Conservation (phyloP, 1,140 invertebrate genomes). For the Ridgeia piscesae region DNA sequence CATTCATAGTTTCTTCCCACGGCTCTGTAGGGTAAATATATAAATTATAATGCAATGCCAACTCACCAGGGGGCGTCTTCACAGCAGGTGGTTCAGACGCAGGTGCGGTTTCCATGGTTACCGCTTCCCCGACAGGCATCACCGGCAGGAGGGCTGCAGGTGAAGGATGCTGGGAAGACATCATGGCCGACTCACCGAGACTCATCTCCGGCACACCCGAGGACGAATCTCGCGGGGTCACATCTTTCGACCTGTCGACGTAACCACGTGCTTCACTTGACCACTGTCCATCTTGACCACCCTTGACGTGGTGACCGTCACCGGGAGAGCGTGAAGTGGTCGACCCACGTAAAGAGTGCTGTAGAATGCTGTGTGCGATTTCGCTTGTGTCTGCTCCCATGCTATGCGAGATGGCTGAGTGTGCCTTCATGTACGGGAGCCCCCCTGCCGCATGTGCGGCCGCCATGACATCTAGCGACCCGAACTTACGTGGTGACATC, state of each 20-base stretch:
- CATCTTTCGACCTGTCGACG: neutral
- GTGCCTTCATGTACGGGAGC: neutral
- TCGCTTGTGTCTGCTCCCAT: constrained; percentile 3
- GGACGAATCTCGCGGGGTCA: neutral
- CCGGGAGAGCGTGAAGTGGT: neutral
- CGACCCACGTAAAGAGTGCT: constrained; percentile 9
- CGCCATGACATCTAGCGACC: neutral
- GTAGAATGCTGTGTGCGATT: constrained; percentile 10
- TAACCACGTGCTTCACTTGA: neutral
- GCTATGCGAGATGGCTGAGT: neutral
- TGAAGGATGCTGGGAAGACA: constrained; percentile 37
- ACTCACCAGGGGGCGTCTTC: neutral
- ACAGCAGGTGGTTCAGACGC: neutral
- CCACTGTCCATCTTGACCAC: neutral
- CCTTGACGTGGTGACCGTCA: neutral
- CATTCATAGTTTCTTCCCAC: neutral
- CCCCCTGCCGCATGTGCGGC: neutral
- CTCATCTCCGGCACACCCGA: neutral
- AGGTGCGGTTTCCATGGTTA: neutral
- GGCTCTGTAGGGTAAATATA: neutral
- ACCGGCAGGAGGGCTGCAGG: constrained; percentile 43
- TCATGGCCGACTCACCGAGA: neutral
- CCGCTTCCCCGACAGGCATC: constrained; percentile 29
- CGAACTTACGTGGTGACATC: neutral
- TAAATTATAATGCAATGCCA: neutral